phyloP scores from a whole-genome alignment of 2,113 vertebrate genomes.

The Calyptommatus sinebrachiatus region DNA sequence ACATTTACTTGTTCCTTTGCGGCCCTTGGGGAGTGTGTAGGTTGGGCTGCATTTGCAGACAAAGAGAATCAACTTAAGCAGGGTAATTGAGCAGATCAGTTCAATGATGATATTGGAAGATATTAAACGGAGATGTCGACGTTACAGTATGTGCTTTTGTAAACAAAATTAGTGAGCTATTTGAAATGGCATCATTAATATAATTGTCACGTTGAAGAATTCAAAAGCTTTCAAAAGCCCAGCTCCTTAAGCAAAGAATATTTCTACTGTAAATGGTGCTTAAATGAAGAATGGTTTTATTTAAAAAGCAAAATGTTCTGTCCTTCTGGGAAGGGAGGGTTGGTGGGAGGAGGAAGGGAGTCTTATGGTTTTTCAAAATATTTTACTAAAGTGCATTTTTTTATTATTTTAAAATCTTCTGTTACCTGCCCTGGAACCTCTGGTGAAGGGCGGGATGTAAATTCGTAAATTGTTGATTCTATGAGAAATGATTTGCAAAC shows the following conservation, averaged over 20 bases:
- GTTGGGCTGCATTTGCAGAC: slow-evolving; percentile 35
- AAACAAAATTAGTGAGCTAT: slow-evolving; percentile 46
- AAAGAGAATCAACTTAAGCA: slow-evolving; percentile 42
- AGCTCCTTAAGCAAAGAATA: slow-evolving; percentile 2
- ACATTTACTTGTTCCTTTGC: slow-evolving; percentile 25
- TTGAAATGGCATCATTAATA: slow-evolving; percentile 46
- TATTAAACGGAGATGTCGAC: slow-evolving; percentile 44
- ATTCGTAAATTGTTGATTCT: too few relatives aligned
- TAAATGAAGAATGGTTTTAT: slow-evolving; percentile 15
- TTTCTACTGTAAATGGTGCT: slow-evolving; percentile 37
- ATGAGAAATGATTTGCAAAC: too few relatives aligned
- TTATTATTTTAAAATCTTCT: too few relatives aligned
- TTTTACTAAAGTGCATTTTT: too few relatives aligned
- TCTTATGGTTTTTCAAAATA: too few relatives aligned
- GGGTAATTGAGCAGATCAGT: slow-evolving; percentile 35
- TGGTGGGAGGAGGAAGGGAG: too few relatives aligned
- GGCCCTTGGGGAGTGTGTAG: slow-evolving; percentile 18
- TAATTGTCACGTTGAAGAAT: slow-evolving; percentile 37
- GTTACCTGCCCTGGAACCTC: too few relatives aligned
- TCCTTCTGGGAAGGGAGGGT: too few relatives aligned
- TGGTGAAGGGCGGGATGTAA: too few relatives aligned
- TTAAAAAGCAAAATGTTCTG: too few relatives aligned
- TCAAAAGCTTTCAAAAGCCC: background rate
- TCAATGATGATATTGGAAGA: slow-evolving; percentile 31
- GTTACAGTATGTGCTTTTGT: slow-evolving; percentile 37